Conservation (phyloP, 2,113 vertebrate genomes). For the Lynx canadensis region DNA sequence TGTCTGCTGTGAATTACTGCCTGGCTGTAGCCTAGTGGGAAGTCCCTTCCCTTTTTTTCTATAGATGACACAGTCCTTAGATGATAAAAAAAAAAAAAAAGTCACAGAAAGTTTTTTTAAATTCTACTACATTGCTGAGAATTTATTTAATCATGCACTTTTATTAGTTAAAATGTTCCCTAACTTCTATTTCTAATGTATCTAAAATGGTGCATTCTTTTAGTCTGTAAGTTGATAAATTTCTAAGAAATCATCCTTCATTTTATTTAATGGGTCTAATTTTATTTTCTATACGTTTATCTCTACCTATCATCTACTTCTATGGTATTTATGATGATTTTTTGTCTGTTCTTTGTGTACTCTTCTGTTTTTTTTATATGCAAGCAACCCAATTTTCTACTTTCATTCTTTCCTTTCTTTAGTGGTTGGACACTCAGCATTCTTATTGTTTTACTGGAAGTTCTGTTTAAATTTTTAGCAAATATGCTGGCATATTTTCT, state of each 20-base stretch:
- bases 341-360: background rate
- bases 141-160: background rate
- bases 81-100: background rate
- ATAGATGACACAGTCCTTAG: background rate
- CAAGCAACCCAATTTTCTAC: background rate
- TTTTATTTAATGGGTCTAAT: background rate
- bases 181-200: background rate
- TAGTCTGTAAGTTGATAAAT: background rate
- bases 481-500: background rate
- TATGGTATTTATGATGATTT: background rate
- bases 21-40: background rate
- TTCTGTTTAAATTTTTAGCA: background rate
- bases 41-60: background rate
- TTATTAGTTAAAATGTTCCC: background rate
- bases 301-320: background rate
- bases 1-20: background rate
- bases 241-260: background rate
- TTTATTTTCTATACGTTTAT: background rate
- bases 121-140: background rate
- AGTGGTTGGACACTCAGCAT: background rate
- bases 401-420: background rate
- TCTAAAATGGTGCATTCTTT: background rate
- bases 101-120: background rate
- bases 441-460: background rate
- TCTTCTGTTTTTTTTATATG: background rate